Conservation (phyloP, 2,113 vertebrate species). For the Nothobranchius kuhntae region DNA sequence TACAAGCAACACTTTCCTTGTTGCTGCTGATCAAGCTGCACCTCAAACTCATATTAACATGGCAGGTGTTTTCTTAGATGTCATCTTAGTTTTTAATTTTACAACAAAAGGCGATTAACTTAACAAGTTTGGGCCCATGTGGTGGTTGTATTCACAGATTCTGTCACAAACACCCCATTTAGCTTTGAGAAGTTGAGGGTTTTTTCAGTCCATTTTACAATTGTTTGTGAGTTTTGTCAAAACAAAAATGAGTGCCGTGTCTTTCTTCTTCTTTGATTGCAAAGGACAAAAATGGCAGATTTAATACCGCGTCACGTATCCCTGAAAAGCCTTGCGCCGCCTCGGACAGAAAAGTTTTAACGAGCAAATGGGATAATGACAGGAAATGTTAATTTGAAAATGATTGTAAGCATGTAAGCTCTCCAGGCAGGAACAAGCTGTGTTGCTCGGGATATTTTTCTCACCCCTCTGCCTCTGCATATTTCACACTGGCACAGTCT, state of each 20-base stretch:
- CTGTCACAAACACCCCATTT: slow-evolving; percentile 1
- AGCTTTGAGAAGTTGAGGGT: not conserved
- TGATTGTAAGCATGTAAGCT: slow-evolving; percentile 60
- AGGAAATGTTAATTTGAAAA: slow-evolving; percentile 60
- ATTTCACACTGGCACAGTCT: slow-evolving; percentile 71
- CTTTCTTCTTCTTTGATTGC: not conserved
- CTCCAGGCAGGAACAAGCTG: slow-evolving; percentile 49
- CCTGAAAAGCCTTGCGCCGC: slow-evolving; percentile 33
- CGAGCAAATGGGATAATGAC: slow-evolving; percentile 34
- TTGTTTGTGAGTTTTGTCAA: slow-evolving; percentile 4
- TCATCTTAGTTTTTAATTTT: not conserved
- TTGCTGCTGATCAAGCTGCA: slow-evolving; percentile 25
- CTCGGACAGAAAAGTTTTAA: slow-evolving; percentile 35
- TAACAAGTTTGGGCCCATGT: no score
- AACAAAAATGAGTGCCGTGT: not conserved
- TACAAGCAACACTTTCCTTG: slow-evolving; percentile 30
- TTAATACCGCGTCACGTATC: slow-evolving; percentile 42
- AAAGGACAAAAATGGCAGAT: slow-evolving; percentile 13
- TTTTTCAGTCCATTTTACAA: not conserved
- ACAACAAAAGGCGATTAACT: no score
- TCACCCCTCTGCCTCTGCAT: slow-evolving; percentile 62
- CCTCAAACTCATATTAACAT: slow-evolving; percentile 24
- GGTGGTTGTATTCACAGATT: no score
- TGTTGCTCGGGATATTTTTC: slow-evolving; percentile 55
- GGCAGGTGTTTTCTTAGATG: slow-evolving; percentile 2